Base-by-base conservation (phyloP, 2,797 vertebrate genomes). In the Lacerta agilis region DNA sequence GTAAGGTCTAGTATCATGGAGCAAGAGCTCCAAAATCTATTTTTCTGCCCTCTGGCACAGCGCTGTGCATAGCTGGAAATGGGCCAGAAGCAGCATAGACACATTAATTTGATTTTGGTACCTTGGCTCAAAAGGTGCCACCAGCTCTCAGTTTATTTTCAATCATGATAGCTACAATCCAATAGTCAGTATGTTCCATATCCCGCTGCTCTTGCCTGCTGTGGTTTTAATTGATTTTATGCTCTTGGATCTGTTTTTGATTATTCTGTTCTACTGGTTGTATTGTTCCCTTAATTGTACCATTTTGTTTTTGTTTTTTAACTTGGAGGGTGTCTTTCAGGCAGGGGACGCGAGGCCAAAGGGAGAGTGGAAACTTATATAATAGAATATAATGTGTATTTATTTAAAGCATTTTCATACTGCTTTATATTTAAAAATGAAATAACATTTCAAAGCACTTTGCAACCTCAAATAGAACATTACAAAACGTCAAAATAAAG, bases 191-290 rank as follows among this genome's bases (percentile, higher is more conserved):
- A 45, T 36, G 36, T 41, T 78, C 64, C 38, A 86, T 78, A 78
- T 78, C 61, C 75, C 61, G 36, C 83, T 61, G 83, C 15, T 61
- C 18, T 64, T 36, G 41, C 72, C 72, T 77, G 55, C 72, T 85
- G 83, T 17, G 64, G 36, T 64, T 85, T 76, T 85, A 85, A 76
- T 76, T 85, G 83, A 85, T 64, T 85, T 76, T 55, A 64, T 85
- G 75, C 72, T 64, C 83, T 41, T 64, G 55, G 27, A 41, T 77
- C 75, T 64, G 55, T 43, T 77, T 64, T 64, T 64, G 20, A 36
- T n/a, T 27, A n/a, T 77, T 85, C 43, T n/a, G 27, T 43, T 85
- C 27, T 66, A n/a, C 25, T 77, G 83, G 29, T 76, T 77, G 72
- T 29, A 85, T 29, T 76, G 83, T 76, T 38, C 18, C 49, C 58